Evolutionary conservation across 2,797 vertebrate species (phyloP), one percentile per base, ranked within the genome.

Genomic region (Chrysocyon brachyurus): DNA sequence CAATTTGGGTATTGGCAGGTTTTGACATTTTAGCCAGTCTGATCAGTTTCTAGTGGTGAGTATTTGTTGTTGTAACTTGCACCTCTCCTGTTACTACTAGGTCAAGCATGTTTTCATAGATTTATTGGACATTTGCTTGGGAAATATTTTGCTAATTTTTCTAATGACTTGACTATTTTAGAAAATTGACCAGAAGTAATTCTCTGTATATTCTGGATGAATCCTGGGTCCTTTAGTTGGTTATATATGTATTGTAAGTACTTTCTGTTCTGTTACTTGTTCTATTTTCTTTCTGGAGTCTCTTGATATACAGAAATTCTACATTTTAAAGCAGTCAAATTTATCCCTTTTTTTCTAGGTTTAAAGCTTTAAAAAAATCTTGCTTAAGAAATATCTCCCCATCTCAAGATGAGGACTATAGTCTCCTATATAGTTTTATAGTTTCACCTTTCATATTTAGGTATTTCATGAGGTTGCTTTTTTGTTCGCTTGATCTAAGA

Each of bases 101-200:
- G 14, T 89, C 82, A 73, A 59, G 12, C 28, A 66, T 24, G 24
- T 46, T 90, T 64, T 72, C 77, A 61, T 72, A 33, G 54, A 49
- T 77, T 90, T 92, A 79, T 86, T 85, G 84, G 70, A 68, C 36
- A 89, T 88, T 77, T 73, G 14, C 11, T 79, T 89, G 17, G 40
- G 59, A 77, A 89, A 6, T 31, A 77, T 52, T 88, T 92, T 77
- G 52, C 26, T 77, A n/a, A 64, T 79, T 84, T 87, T 82, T 52
- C 26, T 90, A 66, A 57, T 68, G 66, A 40, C 49, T 73, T 73
- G 16, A 78, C 56, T 73, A 31, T 88, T 78, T 64, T 12, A 5
- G 73, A 75, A 52, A 75, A 68, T 72, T 89, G 77, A 63, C 78
- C 28, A 85, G 36, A 79, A 40, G 21, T 40, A 24, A 85, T 52